Evolutionary conservation across 1,140 invertebrate genomes (phyloP).

Genomic region (Aphaenogaster ashmeadi): DNA sequence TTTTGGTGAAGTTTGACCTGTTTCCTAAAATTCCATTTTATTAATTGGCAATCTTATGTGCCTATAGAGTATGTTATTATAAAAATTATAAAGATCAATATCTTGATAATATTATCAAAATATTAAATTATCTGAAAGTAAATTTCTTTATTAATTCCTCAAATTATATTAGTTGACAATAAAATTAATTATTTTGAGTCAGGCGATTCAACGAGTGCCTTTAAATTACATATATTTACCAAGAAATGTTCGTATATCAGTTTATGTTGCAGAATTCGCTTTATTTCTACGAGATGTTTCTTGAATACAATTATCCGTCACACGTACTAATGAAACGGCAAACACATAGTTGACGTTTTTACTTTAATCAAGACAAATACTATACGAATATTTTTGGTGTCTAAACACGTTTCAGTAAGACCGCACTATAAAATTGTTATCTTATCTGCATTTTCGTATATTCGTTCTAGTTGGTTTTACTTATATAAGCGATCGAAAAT

Average conservation of each 20-base stretch:
- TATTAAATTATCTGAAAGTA: background rate
- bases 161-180: background rate
- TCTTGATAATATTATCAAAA: background rate
- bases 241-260: background rate
- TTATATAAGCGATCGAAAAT: background rate
- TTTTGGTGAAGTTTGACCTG: background rate
- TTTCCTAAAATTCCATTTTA: background rate
- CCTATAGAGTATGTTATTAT: background rate
- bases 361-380: background rate
- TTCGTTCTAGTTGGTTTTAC: background rate
- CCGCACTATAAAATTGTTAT: background rate
- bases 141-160: background rate
- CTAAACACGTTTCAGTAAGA: background rate
- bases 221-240: conserved; percentile 4
- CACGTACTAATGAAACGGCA: background rate
- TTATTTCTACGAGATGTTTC: background rate
- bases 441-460: background rate
- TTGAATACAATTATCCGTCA: background rate
- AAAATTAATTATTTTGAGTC: background rate
- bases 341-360: background rate
- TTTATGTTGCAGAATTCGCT: background rate
- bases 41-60: background rate
- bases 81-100: background rate
- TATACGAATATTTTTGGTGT: background rate
- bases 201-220: background rate